Evolutionary conservation across 2,888 invertebrate species (phyloP), one percentile per base, ranked within the genome.

Genomic region (Peribatodes rhomboidaria): DNA sequence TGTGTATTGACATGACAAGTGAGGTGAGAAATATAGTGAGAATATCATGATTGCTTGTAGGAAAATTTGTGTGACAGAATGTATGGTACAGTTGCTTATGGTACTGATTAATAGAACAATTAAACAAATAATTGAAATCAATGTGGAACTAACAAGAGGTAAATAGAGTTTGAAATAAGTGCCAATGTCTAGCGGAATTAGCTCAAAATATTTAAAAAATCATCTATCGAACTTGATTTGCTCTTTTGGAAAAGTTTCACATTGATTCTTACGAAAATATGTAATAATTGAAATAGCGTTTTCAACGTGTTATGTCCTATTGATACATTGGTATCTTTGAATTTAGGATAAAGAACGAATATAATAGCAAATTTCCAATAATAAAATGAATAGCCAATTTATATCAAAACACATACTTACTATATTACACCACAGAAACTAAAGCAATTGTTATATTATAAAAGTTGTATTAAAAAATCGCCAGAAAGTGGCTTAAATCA

Each of bases 401-500:
- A n/a, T 14, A 20, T 10, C 14, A 11, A 9, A 3, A 16, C 18
- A 50, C 35, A 18, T 35, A 13, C 35, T 50, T 18, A n/a, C n/a
- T n/a, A 18, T 27, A 39, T 1, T 13, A 37, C 0, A 46, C 35
- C 27, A 37, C 27, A n/a, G 11, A 61, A 3, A 55, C 18, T 27
- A 54, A 41, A 41, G 41, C 49, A 22, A 27, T 35, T 50, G 27
- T 55, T 49, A 14, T 47, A 20, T 39, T 14, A 41, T 52, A 22
- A 18, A 39, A 50, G 49, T 62, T 50, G 61, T 61, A 56, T 52
- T 16, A 16, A 49, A 49, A 50, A 53, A 46, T 52, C 46, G 57
- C 62, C 62, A 16, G 16, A 58, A 63, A 39, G 63, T 63, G 63
- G 58, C 63, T 58, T 63, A 49, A 47, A 63, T 63, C 47, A 63